Conservation (phyloP, 1,140 invertebrate genomes). For the Microplitis demolitor region DNA sequence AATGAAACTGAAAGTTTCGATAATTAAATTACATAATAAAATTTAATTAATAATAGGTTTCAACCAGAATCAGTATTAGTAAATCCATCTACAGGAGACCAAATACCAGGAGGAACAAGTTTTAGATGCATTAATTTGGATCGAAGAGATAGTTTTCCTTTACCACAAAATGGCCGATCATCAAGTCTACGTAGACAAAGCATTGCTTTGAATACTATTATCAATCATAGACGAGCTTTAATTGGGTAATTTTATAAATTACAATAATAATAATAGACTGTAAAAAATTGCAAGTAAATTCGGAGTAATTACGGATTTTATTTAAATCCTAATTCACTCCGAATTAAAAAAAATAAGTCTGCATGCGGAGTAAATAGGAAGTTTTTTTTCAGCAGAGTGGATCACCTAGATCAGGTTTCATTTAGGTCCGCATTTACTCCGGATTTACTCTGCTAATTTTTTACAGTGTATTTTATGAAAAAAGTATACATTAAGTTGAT, state of each 20-base stretch:
- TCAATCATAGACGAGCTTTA: constrained; percentile 51
- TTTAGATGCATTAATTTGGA: constrained; percentile 31
- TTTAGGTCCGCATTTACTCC: too few relatives aligned
- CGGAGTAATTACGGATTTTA: too few relatives aligned
- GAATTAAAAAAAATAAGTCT: too few relatives aligned
- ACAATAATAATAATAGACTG: not conserved
- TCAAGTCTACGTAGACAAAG: constrained; percentile 49
- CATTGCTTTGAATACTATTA: constrained; percentile 50
- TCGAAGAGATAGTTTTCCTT: constrained; percentile 36
- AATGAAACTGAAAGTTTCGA: too few relatives aligned
- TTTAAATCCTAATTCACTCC: too few relatives aligned
- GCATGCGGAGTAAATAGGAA: too few relatives aligned
- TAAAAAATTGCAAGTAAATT: too few relatives aligned
- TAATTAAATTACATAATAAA: not conserved
- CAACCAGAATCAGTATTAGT: constrained; percentile 7
- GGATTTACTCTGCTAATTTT: too few relatives aligned
- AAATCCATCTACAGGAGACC: not conserved
- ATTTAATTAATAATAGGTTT: not conserved
- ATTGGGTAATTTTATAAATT: constrained; percentile 41
- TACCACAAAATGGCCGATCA: constrained; percentile 35
- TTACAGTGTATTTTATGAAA: not conserved
- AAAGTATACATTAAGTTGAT: not conserved
- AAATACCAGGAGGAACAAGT: constrained; percentile 23
- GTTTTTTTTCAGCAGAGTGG: too few relatives aligned
- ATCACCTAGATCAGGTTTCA: too few relatives aligned